Conservation (phyloP, 2,888 invertebrate genomes). For the Tiphia femorata region DNA sequence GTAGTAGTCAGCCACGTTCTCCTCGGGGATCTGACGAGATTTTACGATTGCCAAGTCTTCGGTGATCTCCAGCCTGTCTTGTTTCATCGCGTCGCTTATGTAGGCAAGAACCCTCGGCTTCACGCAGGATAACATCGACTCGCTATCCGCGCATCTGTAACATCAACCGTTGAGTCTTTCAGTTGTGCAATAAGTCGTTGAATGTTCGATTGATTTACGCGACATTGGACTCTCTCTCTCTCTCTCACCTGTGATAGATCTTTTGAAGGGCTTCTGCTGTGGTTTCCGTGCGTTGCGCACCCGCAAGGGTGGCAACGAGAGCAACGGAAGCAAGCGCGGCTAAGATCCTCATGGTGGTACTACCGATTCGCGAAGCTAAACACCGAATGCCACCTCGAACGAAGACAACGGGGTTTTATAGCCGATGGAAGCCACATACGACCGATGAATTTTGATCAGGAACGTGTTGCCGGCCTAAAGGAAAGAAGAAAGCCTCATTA, state of each 20-base stretch:
- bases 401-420: constrained; percentile 65
- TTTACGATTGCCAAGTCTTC: constrained; percentile 82
- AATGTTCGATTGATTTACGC: too few relatives aligned
- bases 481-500: constrained; percentile 64
- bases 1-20: constrained; percentile 68
- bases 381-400: constrained; percentile 64
- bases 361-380: constrained; percentile 62
- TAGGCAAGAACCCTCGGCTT: constrained; percentile 84
- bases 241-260: constrained; percentile 62
- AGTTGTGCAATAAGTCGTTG: too few relatives aligned
- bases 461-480: constrained; percentile 56
- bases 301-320: constrained; percentile 47
- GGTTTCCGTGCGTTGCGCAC: constrained; percentile 53
- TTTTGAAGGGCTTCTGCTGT: constrained; percentile 58
- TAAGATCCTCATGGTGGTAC: constrained; percentile 58
- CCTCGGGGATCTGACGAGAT: constrained; percentile 68
- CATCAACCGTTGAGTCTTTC: neutral
- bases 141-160: constrained; percentile 60
- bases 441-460: constrained; percentile 61
- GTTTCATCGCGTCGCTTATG: constrained; percentile 77
- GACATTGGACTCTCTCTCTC: constrained; percentile 3
- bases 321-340: constrained; percentile 49
- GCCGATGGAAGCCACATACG: constrained; percentile 57
- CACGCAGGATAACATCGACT: constrained; percentile 73
- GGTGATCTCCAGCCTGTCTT: constrained; percentile 81